A percentile compares a stretch with the other conserved stretches of the same genome.
phyloP scores from a whole-genome alignment of 2,888 invertebrate genomes.

The Gastrophysa polygoni region DNA sequence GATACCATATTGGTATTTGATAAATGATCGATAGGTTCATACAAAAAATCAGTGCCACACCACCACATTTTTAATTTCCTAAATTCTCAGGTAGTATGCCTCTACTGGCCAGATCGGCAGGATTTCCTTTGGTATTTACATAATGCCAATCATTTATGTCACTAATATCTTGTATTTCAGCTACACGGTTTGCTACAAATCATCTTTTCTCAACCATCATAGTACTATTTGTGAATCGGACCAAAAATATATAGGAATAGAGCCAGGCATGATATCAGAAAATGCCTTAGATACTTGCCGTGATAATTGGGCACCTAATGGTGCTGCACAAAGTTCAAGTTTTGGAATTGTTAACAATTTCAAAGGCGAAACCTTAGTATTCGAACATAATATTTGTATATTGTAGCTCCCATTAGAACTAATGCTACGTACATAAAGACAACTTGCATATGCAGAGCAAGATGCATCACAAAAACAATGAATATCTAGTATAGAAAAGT shows the following conservation, averaged over 20 bases:
- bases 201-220: slow-evolving; percentile 6
- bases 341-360: slow-evolving; percentile 21
- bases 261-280: not conserved
- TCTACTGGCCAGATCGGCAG: slow-evolving; percentile 16
- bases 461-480: slow-evolving; percentile 17
- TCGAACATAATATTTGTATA: slow-evolving; percentile 17
- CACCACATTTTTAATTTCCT: slow-evolving; percentile 1
- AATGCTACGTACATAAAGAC: slow-evolving; percentile 11
- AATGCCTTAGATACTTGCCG: slow-evolving; percentile 10
- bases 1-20: not conserved
- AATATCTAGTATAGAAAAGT: not conserved
- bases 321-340: slow-evolving; percentile 22
- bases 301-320: slow-evolving; percentile 18
- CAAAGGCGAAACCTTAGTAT: slow-evolving; percentile 26
- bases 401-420: not conserved
- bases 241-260: slow-evolving; percentile 8
- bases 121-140: slow-evolving; percentile 11
- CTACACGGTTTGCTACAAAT: slow-evolving; percentile 11
- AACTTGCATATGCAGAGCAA: no score
- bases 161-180: slow-evolving; percentile 8
- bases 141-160: slow-evolving; percentile 9
- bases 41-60: slow-evolving; percentile 8
- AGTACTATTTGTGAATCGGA: slow-evolving; percentile 11
- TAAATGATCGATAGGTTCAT: not conserved
- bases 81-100: slow-evolving; percentile 6